Evolutionary conservation across 2,113 vertebrate genomes (phyloP).

Genomic region (Pedetes capensis): DNA sequence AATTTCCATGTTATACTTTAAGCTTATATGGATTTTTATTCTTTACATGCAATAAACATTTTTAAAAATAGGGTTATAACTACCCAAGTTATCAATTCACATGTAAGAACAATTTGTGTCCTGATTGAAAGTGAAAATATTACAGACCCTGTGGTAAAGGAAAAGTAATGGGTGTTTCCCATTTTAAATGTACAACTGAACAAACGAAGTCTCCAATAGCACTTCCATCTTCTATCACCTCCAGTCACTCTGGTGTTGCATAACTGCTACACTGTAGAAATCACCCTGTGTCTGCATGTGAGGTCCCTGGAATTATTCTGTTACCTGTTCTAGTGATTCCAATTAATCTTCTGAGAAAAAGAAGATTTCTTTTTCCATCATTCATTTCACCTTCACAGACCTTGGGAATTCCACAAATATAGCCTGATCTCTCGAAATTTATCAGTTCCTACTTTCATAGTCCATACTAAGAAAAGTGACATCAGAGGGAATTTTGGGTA

Average conservation of each 20-base stretch:
- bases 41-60: neutral
- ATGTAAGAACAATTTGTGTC: neutral
- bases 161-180: neutral
- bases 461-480: slow-evolving; percentile 7
- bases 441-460: neutral
- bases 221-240: neutral
- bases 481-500: neutral
- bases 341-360: neutral
- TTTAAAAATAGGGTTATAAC: neutral
- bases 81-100: neutral
- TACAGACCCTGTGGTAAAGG: neutral
- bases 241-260: too few species aligned
- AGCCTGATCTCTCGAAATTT: neutral
- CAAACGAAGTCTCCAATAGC: neutral
- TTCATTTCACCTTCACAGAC: neutral
- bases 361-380: neutral
- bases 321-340: neutral
- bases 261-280: neutral
- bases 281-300: neutral
- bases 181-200: neutral
- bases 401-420: neutral
- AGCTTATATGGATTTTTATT: neutral
- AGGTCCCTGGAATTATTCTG: neutral
- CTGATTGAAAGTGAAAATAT: neutral
- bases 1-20: neutral